A percentile compares a stretch with the other conserved stretches of the same genome.
Evolutionary conservation across 2,113 vertebrate genomes (phyloP).

Genomic region (Aviceda subcristata): DNA sequence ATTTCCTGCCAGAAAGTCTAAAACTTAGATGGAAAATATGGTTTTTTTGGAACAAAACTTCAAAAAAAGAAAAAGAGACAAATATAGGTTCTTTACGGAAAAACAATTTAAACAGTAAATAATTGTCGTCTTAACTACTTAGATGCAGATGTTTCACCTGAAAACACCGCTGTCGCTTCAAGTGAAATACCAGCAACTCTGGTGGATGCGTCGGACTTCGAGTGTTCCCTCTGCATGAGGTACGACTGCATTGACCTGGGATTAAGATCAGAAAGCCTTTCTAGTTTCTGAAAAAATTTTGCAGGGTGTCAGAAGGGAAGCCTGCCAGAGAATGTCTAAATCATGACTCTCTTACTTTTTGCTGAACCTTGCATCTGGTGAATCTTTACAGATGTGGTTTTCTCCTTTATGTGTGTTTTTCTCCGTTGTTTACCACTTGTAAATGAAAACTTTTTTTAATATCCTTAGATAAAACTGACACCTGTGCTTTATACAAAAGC

Average conservation of each 20-base stretch:
- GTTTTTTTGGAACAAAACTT: background rate
- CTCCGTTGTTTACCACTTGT: background rate
- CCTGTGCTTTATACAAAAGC: background rate
- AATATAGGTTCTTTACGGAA: background rate
- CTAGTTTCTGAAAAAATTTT: background rate
- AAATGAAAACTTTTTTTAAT: background rate
- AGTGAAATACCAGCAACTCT: conserved; percentile 72
- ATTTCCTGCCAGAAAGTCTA: background rate
- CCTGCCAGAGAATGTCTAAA: background rate
- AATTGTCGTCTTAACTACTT: background rate
- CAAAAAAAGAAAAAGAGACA: background rate
- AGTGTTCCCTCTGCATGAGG: conserved; percentile 96
- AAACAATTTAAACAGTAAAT: background rate
- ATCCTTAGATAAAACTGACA: background rate
- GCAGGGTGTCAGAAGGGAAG: background rate
- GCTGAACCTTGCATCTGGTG: background rate
- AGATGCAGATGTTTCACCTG: conserved; percentile 69
- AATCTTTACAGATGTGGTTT: background rate
- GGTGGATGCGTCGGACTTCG: conserved; percentile 86
- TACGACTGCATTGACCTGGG: conserved; percentile 18
- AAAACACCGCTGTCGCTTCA: background rate
- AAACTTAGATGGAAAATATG: background rate
- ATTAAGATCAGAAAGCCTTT: background rate
- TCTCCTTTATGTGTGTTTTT: background rate
- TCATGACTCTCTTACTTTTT: background rate